Evolutionary conservation across 2,888 invertebrate species (phyloP), one percentile per base, ranked within the genome.

Genomic region (Tortricodes alternella): DNA sequence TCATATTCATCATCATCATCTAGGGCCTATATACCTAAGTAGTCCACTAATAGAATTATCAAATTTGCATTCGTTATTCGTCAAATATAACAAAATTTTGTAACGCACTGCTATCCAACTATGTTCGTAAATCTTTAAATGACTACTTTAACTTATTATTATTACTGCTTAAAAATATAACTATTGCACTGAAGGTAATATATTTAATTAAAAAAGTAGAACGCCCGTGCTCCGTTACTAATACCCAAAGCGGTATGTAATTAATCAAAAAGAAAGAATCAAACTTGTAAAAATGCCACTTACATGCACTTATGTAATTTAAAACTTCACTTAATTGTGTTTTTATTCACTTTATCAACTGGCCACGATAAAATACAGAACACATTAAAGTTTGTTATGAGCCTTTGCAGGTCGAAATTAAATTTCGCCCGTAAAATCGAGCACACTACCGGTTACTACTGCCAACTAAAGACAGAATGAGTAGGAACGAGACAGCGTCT

Each of bases 251-350:
- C 41, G 21, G 27, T 35, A 41, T 35, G 43, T 43, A 55, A 43
- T 55, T 55, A 43, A 49, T 49, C 48, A 55, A 55, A 55, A 55
- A 41, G 19, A 41, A 43, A 55, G 24, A 49, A 48, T 4, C 39
- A 27, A 43, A 29, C 19, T 41, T 29, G 38, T 15, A 38, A 37
- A 19, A 52, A 53, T 24, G 11, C 41, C 16, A 53, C 53, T 53
- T 39, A 53, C 53, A 41, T 39, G 46, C 39, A 24, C 24, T 24
- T 11, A 23, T 8, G 9, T 46, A 18, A 19, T 48, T 46, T 2
- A 5, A 41, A 21, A 13, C 16, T 4, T 2, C 41, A 38, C 46
- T 46, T 5, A 29, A n/a, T 46, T 48, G 1, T 32, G 15, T 34
- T 39, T 32, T 23, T 24, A 27, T 55, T 37, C 55, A 55, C 55